These are phyloP conservation scores for Hartigia nigra DNA, from an alignment of 2,888 invertebrate genomes.

Conservation along the genomic window DNA sequence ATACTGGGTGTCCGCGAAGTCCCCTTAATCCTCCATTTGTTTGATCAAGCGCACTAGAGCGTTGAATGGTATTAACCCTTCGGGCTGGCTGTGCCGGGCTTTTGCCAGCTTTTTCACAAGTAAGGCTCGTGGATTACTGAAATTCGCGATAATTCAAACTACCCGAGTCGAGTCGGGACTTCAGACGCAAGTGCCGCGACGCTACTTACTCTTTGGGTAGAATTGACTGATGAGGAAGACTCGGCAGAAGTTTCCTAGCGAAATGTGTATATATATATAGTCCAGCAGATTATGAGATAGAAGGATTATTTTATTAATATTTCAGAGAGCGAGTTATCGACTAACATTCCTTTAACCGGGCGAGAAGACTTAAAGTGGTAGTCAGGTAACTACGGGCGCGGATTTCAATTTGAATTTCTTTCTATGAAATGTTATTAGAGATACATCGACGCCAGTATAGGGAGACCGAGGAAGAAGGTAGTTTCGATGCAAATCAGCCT, in stretches of 20 bases:
- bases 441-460: background rate
- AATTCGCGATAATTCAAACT: slow-evolving; percentile 35
- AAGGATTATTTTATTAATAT: slow-evolving; percentile 16
- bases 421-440: background rate
- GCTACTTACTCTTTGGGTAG: background rate
- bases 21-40: slow-evolving; percentile 47
- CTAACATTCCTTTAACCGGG: background rate
- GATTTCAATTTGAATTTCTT: background rate
- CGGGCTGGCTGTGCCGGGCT: slow-evolving; percentile 29
- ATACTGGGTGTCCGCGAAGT: slow-evolving; percentile 20
- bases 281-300: background rate
- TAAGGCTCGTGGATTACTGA: slow-evolving; percentile 36
- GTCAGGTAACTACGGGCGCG: background rate
- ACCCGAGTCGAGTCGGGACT: background rate
- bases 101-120: slow-evolving; percentile 35
- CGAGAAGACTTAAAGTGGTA: background rate
- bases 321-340: background rate
- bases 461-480: background rate
- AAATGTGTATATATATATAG: background rate
- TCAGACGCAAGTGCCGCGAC: background rate
- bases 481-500: background rate
- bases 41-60: slow-evolving; percentile 45
- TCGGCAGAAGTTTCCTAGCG: background rate
- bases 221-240: background rate
- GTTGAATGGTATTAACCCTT: slow-evolving; percentile 43